Evolutionary conservation across 2,113 vertebrate species (phyloP).

Genomic region (Sisor rabdophorus): DNA sequence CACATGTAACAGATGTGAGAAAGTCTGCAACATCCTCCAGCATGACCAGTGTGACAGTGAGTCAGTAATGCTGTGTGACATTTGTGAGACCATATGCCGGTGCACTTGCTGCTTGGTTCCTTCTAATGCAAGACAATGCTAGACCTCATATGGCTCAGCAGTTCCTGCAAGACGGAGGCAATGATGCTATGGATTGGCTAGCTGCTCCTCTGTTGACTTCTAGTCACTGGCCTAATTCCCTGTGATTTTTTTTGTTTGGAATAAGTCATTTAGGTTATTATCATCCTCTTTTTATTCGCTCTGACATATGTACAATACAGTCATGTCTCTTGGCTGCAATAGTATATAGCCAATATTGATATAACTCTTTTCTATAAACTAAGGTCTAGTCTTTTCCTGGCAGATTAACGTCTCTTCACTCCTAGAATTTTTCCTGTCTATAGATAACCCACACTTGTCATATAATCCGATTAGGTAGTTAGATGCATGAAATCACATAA

Average conservation of each 20-base stretch:
- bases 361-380: conserved; percentile 16
- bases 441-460: conserved; percentile 13
- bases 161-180: too few relatives aligned
- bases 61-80: too few relatives aligned
- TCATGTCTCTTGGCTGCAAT: not conserved
- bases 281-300: not conserved
- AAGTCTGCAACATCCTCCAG: too few relatives aligned
- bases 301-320: not conserved
- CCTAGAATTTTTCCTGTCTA: conserved; percentile 20
- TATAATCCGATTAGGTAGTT: conserved; percentile 35
- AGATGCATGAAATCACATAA: conserved; percentile 3
- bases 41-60: too few relatives aligned
- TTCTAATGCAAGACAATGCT: too few relatives aligned
- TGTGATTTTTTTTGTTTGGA: not conserved
- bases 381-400: not conserved
- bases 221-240: too few relatives aligned
- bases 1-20: too few relatives aligned
- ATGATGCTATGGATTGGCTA: too few relatives aligned
- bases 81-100: too few relatives aligned
- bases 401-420: not conserved
- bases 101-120: too few relatives aligned
- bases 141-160: too few relatives aligned
- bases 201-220: too few relatives aligned
- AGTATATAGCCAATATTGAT: not conserved
- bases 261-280: not conserved